These are phyloP conservation scores for Rosalia funebris DNA, from an alignment of 2,888 invertebrate genomes.

Conservation along the genomic window DNA sequence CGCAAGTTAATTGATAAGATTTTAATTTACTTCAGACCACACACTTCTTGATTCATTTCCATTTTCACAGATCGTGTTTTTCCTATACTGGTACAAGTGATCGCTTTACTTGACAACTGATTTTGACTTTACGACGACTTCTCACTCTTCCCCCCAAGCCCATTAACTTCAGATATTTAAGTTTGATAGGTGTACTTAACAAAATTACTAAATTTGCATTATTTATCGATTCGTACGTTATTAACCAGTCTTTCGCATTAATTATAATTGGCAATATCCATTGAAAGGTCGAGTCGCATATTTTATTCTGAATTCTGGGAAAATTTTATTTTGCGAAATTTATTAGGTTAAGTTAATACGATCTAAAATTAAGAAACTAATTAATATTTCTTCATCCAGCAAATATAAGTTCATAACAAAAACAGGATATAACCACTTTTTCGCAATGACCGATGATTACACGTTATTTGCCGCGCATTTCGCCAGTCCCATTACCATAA, in stretches of 20 bases:
- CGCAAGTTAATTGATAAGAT: constrained; percentile 36
- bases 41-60: constrained; percentile 20
- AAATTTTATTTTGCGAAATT: no score
- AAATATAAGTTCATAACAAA: no score
- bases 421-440: no score
- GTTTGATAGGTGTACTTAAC: constrained; percentile 3
- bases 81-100: no score
- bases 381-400: no score
- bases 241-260: not conserved
- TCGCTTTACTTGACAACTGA: not conserved
- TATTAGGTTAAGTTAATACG: no score
- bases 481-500: no score
- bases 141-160: not conserved
- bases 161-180: constrained; percentile 3
- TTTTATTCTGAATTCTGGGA: no score
- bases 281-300: not conserved
- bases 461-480: no score
- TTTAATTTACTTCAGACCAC: constrained; percentile 36
- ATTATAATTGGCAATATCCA: not conserved
- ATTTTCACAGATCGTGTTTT: constrained; percentile 27
- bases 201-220: constrained; percentile 9
- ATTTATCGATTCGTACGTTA: not conserved
- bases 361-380: no score
- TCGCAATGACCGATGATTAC: no score
- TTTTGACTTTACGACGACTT: not conserved